A percentile compares a stretch with the other conserved stretches of the same genome.
Conservation (phyloP, 2,797 vertebrate genomes). For the Kryptopterus vitreolus region DNA sequence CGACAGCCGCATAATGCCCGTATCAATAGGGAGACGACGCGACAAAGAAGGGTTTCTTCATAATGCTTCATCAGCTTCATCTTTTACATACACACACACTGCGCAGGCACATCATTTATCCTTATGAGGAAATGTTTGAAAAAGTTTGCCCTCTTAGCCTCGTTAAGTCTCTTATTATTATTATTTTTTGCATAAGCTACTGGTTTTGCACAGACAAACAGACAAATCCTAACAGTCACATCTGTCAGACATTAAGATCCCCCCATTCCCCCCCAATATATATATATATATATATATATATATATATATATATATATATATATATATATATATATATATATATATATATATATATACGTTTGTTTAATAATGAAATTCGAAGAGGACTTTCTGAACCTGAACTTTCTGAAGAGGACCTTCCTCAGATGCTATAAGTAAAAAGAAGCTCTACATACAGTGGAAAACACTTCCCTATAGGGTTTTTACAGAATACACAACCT, state of each 20-base stretch:
- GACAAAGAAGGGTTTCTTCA: constrained; percentile 6
- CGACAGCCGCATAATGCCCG: constrained; percentile 23
- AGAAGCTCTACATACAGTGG: background rate
- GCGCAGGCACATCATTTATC: background rate
- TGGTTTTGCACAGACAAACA: background rate
- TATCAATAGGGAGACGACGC: constrained; percentile 45
- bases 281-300: no score
- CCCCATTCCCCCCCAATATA: no score
- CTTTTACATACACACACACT: background rate
- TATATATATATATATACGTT: no score
- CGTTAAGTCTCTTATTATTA: no score
- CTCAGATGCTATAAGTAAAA: background rate
- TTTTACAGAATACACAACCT: background rate
- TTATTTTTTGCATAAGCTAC: background rate
- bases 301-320: no score
- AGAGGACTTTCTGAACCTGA: no score
- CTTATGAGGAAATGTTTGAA: background rate
- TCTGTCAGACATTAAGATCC: no score
- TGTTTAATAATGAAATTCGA: no score
- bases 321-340: no score
- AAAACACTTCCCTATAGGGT: background rate
- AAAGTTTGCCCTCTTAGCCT: background rate
- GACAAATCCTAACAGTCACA: no score
- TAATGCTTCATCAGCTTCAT: constrained; percentile 36
- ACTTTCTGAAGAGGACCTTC: no score